phyloP scores from a whole-genome alignment of 2,888 invertebrate genomes.

The Dioctria linearis region DNA sequence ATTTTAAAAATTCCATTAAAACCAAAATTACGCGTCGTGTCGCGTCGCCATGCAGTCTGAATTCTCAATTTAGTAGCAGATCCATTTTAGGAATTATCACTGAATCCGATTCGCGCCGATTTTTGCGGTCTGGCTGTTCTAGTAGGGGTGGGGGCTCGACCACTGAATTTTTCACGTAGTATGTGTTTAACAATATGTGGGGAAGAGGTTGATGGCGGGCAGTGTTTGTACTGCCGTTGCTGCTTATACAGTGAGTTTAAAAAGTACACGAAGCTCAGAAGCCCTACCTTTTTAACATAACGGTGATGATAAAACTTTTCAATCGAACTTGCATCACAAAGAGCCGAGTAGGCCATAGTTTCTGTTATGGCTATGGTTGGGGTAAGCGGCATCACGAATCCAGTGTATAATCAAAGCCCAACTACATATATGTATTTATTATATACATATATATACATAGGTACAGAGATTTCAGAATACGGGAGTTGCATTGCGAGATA shows the following conservation, averaged over 20 bases:
- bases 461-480: too few species aligned
- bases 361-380: neutral
- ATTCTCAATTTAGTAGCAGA: neutral
- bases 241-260: too few species aligned
- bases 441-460: too few species aligned
- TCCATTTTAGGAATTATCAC: constrained; percentile 3
- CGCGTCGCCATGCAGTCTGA: neutral
- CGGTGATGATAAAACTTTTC: neutral
- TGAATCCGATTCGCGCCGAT: neutral
- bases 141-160: too few species aligned
- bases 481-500: neutral
- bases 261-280: too few species aligned
- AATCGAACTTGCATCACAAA: neutral
- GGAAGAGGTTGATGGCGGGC: too few species aligned
- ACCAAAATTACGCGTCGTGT: neutral
- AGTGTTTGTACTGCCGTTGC: too few species aligned
- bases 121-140: neutral
- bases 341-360: neutral
- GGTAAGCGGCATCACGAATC: too few species aligned
- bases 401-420: too few species aligned
- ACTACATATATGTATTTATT: too few species aligned
- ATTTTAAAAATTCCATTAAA: constrained; percentile 4
- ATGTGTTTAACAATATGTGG: too few species aligned
- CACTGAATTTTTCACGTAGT: too few species aligned
- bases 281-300: neutral